phyloP scores from a whole-genome alignment of 1,140 invertebrate genomes.

The Drosophila arizonae region DNA sequence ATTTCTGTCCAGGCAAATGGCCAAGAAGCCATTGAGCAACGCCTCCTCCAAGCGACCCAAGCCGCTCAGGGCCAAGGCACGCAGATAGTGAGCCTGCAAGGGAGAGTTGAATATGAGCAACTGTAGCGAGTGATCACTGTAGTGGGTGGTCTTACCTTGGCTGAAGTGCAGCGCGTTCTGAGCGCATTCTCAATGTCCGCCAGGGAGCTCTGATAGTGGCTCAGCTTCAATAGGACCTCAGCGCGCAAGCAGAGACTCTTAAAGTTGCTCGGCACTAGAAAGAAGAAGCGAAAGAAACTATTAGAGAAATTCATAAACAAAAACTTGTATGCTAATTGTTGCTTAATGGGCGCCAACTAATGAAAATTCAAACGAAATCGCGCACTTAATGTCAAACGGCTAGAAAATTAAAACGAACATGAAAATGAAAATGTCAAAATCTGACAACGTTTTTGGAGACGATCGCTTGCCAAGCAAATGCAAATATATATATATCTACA shows the following conservation, averaged over 20 bases:
- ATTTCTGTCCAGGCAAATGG: slow-evolving; percentile 76
- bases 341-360: slow-evolving; percentile 8
- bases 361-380: slow-evolving; percentile 37
- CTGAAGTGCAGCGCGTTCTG: slow-evolving; percentile 87
- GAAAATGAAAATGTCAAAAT: slow-evolving; percentile 53
- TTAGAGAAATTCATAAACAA: neutral
- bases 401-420: slow-evolving; percentile 30
- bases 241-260: slow-evolving; percentile 88
- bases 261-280: slow-evolving; percentile 88
- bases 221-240: slow-evolving; percentile 86
- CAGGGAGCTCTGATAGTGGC: slow-evolving; percentile 87
- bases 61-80: slow-evolving; percentile 86
- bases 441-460: slow-evolving; percentile 36
- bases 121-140: slow-evolving; percentile 3
- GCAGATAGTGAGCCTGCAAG: slow-evolving; percentile 87
- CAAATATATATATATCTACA: slow-evolving; percentile 33
- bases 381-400: slow-evolving; percentile 52
- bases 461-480: slow-evolving; percentile 39
- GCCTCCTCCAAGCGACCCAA: slow-evolving; percentile 88
- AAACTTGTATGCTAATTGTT: slow-evolving; percentile 4
- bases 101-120: neutral
- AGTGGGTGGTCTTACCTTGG: slow-evolving; percentile 85
- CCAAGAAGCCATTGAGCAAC: slow-evolving; percentile 85
- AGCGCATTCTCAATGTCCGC: slow-evolving; percentile 88
- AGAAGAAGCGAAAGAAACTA: slow-evolving; percentile 59